Conservation (phyloP, 92 coral and sea anemone genomes). For the Zoanthus sociatus region DNA sequence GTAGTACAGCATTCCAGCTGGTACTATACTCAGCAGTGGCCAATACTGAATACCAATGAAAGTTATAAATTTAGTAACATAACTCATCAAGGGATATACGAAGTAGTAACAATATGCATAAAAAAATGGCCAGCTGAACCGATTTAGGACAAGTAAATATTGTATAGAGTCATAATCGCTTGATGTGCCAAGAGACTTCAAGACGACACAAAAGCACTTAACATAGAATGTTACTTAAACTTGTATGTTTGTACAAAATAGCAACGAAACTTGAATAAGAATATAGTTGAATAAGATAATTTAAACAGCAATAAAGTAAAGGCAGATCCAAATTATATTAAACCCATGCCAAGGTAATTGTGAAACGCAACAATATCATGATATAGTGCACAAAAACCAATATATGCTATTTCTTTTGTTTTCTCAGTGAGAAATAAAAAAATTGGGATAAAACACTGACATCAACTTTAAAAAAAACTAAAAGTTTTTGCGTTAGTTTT, state of each 20-base stretch:
- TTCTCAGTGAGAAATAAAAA: background rate
- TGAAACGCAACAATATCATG: background rate
- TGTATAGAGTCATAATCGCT: background rate
- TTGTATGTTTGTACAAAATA: background rate
- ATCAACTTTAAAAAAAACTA: background rate
- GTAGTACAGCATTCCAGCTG: background rate
- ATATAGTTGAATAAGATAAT: background rate
- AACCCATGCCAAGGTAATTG: background rate
- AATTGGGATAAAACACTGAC: background rate
- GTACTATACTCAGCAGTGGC: background rate
- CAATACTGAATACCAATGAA: background rate
- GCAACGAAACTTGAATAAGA: conserved; percentile 7
- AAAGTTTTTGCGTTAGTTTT: background rate
- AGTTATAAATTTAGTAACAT: background rate
- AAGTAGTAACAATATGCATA: background rate
- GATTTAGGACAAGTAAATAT: too few relatives aligned
- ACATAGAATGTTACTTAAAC: background rate
- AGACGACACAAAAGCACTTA: background rate
- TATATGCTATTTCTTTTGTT: background rate
- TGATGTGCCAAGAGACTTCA: background rate
- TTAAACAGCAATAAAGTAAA: background rate
- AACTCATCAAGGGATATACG: background rate
- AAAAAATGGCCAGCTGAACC: too few relatives aligned
- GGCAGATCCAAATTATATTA: conserved; percentile 13
- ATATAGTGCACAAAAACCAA: background rate